Conservation (phyloP, 1,140 invertebrate genomes). For the Rhynchophorus ferrugineus region DNA sequence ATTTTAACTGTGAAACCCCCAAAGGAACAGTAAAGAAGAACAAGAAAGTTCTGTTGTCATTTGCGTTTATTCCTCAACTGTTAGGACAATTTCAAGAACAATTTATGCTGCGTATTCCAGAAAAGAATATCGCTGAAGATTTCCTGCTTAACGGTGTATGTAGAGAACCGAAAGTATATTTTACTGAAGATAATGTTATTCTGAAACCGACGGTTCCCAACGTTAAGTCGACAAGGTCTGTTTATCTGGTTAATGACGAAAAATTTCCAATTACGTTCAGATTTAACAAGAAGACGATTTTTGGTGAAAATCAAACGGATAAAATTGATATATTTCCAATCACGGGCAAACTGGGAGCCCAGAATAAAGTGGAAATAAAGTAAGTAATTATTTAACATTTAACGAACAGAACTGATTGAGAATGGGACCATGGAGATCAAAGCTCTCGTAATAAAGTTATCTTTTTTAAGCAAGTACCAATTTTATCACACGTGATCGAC, state of each 20-base stretch:
- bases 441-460: no score
- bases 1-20: constrained; percentile 37
- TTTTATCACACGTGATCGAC: no score
- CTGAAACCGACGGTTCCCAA: constrained; percentile 38
- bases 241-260: constrained; percentile 40
- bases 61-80: constrained; percentile 39
- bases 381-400: no score
- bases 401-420: no score
- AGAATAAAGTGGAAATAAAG: constrained; percentile 27
- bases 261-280: constrained; percentile 34
- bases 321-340: constrained; percentile 37
- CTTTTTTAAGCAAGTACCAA: no score
- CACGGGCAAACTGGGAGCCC: constrained; percentile 33
- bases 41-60: constrained; percentile 34
- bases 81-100: constrained; percentile 41
- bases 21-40: constrained; percentile 37
- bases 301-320: constrained; percentile 36
- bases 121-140: constrained; percentile 36
- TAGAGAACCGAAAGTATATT: constrained; percentile 39
- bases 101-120: constrained; percentile 41
- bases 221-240: constrained; percentile 24
- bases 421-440: no score
- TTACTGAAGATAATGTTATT: constrained; percentile 29
- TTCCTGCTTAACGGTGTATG: constrained; percentile 42
- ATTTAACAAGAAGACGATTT: constrained; percentile 35